Evolutionary conservation across 2,113 vertebrate species (phyloP), one percentile per base, ranked within the genome.

Genomic region (Clarias macrocephalus): DNA sequence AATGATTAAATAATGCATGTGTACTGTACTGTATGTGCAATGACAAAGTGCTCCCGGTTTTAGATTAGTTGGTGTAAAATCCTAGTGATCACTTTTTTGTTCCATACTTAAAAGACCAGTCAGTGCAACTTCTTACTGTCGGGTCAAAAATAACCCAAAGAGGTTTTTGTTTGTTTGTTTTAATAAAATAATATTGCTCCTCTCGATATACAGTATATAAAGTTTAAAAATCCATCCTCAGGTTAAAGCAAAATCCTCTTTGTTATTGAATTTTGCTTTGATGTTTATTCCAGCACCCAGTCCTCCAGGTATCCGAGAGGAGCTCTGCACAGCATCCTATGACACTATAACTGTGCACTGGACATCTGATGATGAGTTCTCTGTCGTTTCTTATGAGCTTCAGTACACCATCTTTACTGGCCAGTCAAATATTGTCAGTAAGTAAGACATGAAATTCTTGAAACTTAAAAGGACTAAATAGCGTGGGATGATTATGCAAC

Each of bases 301-400:
- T 94, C 96, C 98, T 65, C 97, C 98, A 56, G 95, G 95, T 65
- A 99, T 99, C 93, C 95, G 98, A 56, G 97, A 98, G 94, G 98
- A 99, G 91, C 95, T 99, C 84, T 99, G 98, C 86, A 99, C 98
- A 1, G 98, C 98, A 72, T 99, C 98, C 1, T 97, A 98, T 59
- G 98, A 99, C 91, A 99, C 98, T 2, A 99, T 99, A 90, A 99
- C 97, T 1, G 98, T 98, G 80, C 98, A 99, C 92, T 99, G 98
- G 98, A 98, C 97, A 0, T 97, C 98, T 0, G 98, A 99, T 52
- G 98, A 99, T 70, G 98, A 99, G 90, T 99, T 99, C 93, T 96
- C 96, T 2, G 97, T 99, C 57, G 96, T 98, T 56, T 99, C 98
- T 3, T 99, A 99, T 0, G 98, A 99, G 91, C 95, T 99, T 30